phyloP scores from a whole-genome alignment of 1,140 invertebrate species.

The Aphis craccivora region DNA sequence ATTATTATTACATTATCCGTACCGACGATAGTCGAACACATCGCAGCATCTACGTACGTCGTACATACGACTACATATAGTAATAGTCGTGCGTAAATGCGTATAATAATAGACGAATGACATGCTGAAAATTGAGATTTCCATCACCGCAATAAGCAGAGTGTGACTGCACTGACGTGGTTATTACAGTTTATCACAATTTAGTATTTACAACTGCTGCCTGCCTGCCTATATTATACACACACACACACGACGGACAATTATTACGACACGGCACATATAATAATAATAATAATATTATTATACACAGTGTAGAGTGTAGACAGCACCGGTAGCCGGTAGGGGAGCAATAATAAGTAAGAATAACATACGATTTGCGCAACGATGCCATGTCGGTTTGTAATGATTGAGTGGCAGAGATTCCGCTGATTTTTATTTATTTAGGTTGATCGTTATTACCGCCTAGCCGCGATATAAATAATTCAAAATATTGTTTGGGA shows the following conservation, averaged over 20 bases:
- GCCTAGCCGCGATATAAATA: background rate
- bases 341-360: background rate
- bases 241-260: background rate
- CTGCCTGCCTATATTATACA: too few relatives aligned
- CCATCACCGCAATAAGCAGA: background rate
- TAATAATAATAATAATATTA: background rate
- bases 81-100: background rate
- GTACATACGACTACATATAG: background rate
- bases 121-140: background rate
- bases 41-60: background rate
- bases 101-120: background rate
- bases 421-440: background rate
- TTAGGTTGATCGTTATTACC: background rate
- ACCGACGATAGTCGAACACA: background rate
- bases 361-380: background rate
- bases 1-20: background rate
- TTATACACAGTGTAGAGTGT: background rate
- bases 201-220: background rate
- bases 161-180: background rate
- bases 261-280: background rate
- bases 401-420: background rate
- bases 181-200: slow-evolving; percentile 5
- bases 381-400: background rate
- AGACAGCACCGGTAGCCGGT: too few relatives aligned
- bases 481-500: background rate